Percentiles rank a stretch among this genome's conserved stretches.
phyloP scores from a whole-genome alignment of 2,797 vertebrate genomes.

The Etheostoma perlongum region DNA sequence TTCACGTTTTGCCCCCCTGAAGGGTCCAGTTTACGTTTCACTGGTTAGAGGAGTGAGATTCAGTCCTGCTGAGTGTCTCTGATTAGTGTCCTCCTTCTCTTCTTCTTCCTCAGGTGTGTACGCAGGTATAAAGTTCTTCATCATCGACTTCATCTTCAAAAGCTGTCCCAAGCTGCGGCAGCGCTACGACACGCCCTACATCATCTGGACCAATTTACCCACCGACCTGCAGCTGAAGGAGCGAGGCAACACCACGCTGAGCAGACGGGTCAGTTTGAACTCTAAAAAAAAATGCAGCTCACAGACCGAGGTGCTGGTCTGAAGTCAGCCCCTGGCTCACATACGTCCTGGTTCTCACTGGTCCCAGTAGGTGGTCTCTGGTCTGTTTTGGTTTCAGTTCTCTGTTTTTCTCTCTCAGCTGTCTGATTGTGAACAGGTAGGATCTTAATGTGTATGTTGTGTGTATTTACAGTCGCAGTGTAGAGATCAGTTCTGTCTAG shows the following conservation, averaged over 20 bases:
- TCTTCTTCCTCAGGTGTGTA: constrained; percentile 87
- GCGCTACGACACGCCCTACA: constrained; percentile 94
- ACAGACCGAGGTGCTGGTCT: neutral
- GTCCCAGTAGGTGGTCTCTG: constrained; percentile 22
- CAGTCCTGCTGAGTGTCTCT: neutral
- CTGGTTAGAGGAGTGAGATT: too few species aligned
- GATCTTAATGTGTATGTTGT: constrained; percentile 65
- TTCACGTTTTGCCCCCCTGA: too few species aligned
- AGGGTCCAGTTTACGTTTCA: too few species aligned
- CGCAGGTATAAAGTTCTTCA: constrained; percentile 97
- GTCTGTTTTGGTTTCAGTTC: constrained; percentile 37
- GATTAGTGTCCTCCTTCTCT: neutral
- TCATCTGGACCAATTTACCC: constrained; percentile 93
- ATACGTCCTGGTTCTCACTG: constrained; percentile 6
- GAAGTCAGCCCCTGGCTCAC: neutral
- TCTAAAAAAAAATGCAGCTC: neutral
- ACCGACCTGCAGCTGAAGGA: constrained; percentile 98
- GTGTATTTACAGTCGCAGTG: constrained; percentile 19
- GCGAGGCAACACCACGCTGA: constrained; percentile 82
- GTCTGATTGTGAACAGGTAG: constrained; percentile 93
- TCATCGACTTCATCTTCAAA: constrained; percentile 96
- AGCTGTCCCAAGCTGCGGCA: constrained; percentile 93
- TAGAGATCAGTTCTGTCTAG: constrained; percentile 29
- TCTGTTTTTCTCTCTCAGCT: constrained; percentile 88
- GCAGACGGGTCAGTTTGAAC: constrained; percentile 87